Base-by-base conservation (phyloP, 2,888 invertebrate species). In the Elmis aenea region DNA sequence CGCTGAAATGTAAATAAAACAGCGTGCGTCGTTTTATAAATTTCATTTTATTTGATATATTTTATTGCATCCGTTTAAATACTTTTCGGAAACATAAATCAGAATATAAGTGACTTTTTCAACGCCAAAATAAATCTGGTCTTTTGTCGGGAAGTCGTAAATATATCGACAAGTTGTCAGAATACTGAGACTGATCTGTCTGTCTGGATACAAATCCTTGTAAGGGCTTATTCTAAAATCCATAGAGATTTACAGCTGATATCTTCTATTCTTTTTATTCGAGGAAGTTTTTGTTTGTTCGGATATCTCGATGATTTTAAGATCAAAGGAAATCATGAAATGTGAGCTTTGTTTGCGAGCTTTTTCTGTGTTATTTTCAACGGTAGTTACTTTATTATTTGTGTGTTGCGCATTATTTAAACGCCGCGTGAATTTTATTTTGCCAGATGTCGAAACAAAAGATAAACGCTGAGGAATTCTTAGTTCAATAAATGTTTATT, bases 151-250 rank as follows among this genome's bases (percentile, higher is more conserved):
- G n/a, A n/a, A 31, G 26, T 38, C 40, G 42, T 41, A 45, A 42
- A 47, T 44, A 42, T 24, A 37, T 47, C 41, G 47, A 39, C 33
- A 36, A 37, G 33, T 41, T 48, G 48, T 48, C 46, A 48, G 48
- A 33, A 34, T 14, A 29, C 25, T 28, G 22, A 34, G 45, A 42
- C 35, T 33, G 39, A 42, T 35, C 28, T 39, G 40, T 43, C 40
- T 26, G 14, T 16, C 33, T 13, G 10, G 33, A 21, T 26, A 33
- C 38, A 31, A 38, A 29, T 42, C 34, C 33, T 46, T 42, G 45
- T 39, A 40, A 38, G 35, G 39, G 40, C 37, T 46, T 44, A 37
- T 25, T 34, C 32, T 33, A 39, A 38, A 36, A 39, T 36, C 46
- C 46, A 22, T 38, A 25, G 42, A 46, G 42, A 46, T 46, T 46